phyloP scores from a whole-genome alignment of 2,797 vertebrate species.

The Pangasius djambal region DNA sequence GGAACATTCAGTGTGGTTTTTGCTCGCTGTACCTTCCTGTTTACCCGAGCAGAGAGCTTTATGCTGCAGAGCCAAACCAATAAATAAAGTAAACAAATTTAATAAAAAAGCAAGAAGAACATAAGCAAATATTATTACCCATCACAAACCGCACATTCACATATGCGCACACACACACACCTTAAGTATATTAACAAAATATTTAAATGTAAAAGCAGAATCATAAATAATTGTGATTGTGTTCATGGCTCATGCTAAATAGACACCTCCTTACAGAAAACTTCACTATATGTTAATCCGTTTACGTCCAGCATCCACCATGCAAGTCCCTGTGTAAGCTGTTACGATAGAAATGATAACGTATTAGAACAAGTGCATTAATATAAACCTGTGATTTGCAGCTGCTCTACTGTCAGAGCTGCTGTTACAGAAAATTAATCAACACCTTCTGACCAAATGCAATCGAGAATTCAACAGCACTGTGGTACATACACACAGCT shows the following conservation, averaged over 20 bases:
- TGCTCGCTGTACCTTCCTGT: conserved; percentile 1
- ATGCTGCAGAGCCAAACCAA: no score
- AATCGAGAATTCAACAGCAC: background rate
- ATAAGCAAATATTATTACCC: no score
- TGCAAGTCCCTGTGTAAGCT: background rate
- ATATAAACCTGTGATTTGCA: no score
- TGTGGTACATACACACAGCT: background rate
- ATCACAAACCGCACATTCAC: background rate
- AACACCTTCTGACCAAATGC: background rate
- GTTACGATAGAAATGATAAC: no score
- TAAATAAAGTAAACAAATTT: background rate
- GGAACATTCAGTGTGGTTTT: conserved; percentile 13
- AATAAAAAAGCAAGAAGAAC: background rate
- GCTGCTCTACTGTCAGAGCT: no score
- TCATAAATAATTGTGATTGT: background rate
- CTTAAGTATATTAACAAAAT: no score
- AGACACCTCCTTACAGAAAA: background rate
- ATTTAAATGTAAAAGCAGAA: no score
- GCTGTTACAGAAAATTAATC: no score
- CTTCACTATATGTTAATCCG: background rate
- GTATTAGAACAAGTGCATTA: no score
- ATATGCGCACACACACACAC: no score
- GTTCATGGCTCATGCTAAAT: background rate
- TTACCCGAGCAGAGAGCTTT: background rate
- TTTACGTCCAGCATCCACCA: no score